phyloP scores from a whole-genome alignment of 1,140 invertebrate species.

The Solenopsis fugax region DNA sequence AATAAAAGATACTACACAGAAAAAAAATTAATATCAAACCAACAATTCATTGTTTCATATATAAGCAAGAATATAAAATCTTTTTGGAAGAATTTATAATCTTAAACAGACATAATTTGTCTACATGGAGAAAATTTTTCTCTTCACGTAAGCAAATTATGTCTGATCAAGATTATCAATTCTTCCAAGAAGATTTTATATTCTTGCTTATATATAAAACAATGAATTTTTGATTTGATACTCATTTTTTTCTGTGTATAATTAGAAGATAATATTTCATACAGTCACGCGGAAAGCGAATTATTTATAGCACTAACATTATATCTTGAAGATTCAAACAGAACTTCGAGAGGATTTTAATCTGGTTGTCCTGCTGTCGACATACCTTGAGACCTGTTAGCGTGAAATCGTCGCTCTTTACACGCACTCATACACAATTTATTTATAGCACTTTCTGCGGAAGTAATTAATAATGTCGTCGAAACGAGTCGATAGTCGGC shows the following conservation, averaged over 20 bases:
- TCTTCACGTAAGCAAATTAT: no score
- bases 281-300: not conserved
- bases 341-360: conserved; percentile 24
- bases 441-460: conserved; percentile 24
- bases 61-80: no score
- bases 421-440: conserved; percentile 8
- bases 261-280: not conserved
- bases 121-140: no score
- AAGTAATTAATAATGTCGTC: conserved; percentile 43
- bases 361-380: conserved; percentile 1
- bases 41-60: no score
- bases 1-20: not conserved
- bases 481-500: conserved; percentile 21
- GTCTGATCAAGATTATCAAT: no score
- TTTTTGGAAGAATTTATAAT: no score
- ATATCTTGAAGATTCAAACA: conserved; percentile 1
- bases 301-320: not conserved
- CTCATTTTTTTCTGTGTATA: no score
- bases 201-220: no score
- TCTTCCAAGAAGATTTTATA: no score
- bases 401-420: not conserved
- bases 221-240: no score
- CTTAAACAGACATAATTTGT: no score
- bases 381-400: not conserved
- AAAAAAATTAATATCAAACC: no score